Evolutionary conservation across 2,888 invertebrate genomes (phyloP).

Genomic region (Dicyrtoma fusca): DNA sequence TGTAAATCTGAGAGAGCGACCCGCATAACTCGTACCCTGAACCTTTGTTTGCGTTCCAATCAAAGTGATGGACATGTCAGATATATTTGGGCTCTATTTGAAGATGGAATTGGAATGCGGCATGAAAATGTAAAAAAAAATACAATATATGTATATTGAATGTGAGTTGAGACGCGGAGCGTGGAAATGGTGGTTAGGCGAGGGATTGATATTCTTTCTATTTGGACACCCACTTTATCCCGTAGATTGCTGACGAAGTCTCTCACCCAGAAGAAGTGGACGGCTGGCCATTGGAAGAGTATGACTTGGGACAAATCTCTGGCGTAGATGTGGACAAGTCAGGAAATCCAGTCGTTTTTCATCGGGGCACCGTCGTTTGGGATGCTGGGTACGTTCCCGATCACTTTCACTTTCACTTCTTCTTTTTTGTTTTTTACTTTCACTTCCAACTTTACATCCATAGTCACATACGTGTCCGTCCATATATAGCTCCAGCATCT

Average conservation of each 20-base stretch:
- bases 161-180: too few relatives aligned
- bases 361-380: slow-evolving; percentile 79
- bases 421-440: background rate
- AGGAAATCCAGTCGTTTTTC: slow-evolving; percentile 82
- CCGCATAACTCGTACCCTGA: too few relatives aligned
- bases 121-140: background rate
- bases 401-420: background rate
- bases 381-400: slow-evolving; percentile 67
- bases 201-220: too few relatives aligned
- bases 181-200: too few relatives aligned
- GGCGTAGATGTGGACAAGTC: slow-evolving; percentile 80
- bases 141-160: background rate
- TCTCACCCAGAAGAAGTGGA: slow-evolving; percentile 54
- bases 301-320: slow-evolving; percentile 78
- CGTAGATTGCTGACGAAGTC: slow-evolving; percentile 37
- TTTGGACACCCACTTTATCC: too few relatives aligned
- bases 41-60: too few relatives aligned
- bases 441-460: background rate
- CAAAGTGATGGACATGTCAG: too few relatives aligned
- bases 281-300: slow-evolving; percentile 58
- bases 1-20: too few relatives aligned
- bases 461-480: background rate
- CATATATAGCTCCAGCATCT: background rate
- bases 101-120: too few relatives aligned
- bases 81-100: too few relatives aligned